Base-by-base conservation (phyloP, 2,113 vertebrate genomes). In the Lutjanus erythropterus region DNA sequence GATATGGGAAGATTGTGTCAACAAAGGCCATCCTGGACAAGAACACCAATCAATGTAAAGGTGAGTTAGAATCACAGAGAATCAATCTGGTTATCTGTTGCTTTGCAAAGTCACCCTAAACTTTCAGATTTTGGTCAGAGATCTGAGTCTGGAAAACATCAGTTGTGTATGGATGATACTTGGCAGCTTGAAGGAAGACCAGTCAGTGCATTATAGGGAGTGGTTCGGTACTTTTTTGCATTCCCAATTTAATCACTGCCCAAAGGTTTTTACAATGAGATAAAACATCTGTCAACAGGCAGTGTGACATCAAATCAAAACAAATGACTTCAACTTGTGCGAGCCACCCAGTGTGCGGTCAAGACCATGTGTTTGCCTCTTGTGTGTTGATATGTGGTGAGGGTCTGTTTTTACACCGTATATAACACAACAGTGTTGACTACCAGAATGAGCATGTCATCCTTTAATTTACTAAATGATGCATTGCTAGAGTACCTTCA, bases 21-120 rank as follows among this genome's bases (percentile, higher is more conserved):
- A 99, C 98, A 81, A 99, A 99, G 96, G 98, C 98, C 94, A 99
- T 99, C 93, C 95, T 99, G 88, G 98, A 99, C 96, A 99, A 99
- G 95, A 99, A 99, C 94, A 99, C 98, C 55, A 99, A 99, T 95
- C 98, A 99, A 78, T 99, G 98, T 93, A 99, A 99, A 98, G 98
- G 98, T 99, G 96, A 93, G 94, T 84, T 52, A 82, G 25, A 64
- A 73, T 64, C 33, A 35, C 21, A 2, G 1, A 46, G 47, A 60
- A 69, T 81, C 46, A 3, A 47, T 75, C 21, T 42, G 29, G 3
- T 71, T 60, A 33, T 42, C 23, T 78, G 31, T 16, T 50, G 25
- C 52, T 25, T 49, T 55, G 10, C 18, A 65, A 81, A 78, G 16
- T 19, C 6, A 29, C 2, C 0, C 23, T 50, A 1, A 23, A 33